Evolutionary conservation across 2,888 invertebrate genomes (phyloP), one percentile per base, ranked within the genome.

Genomic region (Drosophila mercatorum): DNA sequence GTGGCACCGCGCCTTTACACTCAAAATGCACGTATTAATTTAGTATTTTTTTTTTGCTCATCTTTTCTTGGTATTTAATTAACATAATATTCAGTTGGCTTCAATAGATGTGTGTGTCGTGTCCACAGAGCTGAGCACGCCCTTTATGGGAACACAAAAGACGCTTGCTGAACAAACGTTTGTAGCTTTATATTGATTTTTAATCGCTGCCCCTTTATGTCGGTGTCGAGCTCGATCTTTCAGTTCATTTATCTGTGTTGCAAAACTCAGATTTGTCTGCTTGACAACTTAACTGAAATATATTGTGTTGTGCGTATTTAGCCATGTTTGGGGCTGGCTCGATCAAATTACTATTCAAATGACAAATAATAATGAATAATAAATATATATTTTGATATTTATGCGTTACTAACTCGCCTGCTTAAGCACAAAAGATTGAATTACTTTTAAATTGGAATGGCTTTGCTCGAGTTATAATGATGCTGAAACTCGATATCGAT

Each of bases 181-280:
- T 70, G 40, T 46, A 44, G 58, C 41, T 81, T 88, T 85, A 83
- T 83, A 84, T 84, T 89, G 85, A 87, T 84, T 87, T 88, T 84
- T 87, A 84, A 88, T 89, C 80, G 80, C 17, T 67, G 68, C 57
- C 59, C 49, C 73, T 88, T 78, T 78, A 63, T 78, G 65, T 44
- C 22, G 22, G 22, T 46, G 22, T 40, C 58, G 22, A 65, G 59
- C 55, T 65, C 31, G 38, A 40, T 26, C 36, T 55, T n/a, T 34
- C 38, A 55, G 26, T 59, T 46, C 26, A 26, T 26, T 26, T 26
- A 26, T 14, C 22, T 46, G 46, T 26, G 12, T 55, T 38, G 72
- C 68, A 67, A 36, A 26, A 7, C 62, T 61, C 66, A 63, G 56
- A 56, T 41, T 17, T 46, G 40, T 47, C 14, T 67, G 61, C 44